phyloP scores from a whole-genome alignment of 2,888 invertebrate species.

The Eretmocerus hayati region DNA sequence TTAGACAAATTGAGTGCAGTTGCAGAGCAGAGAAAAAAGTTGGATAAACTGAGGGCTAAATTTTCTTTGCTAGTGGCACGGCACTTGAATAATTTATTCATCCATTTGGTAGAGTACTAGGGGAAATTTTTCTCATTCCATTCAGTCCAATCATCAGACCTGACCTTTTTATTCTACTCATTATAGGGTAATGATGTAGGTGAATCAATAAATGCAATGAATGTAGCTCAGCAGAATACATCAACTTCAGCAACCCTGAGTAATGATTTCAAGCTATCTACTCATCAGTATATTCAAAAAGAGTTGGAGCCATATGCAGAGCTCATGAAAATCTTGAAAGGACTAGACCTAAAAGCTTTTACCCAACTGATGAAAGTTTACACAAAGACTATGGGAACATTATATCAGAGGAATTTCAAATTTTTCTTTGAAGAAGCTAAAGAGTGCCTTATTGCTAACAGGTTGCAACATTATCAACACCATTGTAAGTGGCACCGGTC shows the following conservation, averaged over 20 bases:
- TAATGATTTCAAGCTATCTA: slow-evolving; percentile 62
- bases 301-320: slow-evolving; percentile 83
- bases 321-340: slow-evolving; percentile 86
- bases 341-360: slow-evolving; percentile 78
- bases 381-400: slow-evolving; percentile 72
- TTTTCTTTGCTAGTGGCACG: slow-evolving; percentile 79
- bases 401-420: slow-evolving; percentile 80
- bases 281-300: slow-evolving; percentile 73
- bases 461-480: slow-evolving; percentile 27
- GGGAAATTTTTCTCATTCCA: not conserved
- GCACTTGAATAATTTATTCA: slow-evolving; percentile 90
- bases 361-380: slow-evolving; percentile 76
- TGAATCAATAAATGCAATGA: slow-evolving; percentile 45
- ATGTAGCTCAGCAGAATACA: slow-evolving; percentile 4
- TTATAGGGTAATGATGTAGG: slow-evolving; percentile 62
- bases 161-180: slow-evolving; percentile 12
- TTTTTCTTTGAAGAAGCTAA: slow-evolving; percentile 69
- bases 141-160: not conserved
- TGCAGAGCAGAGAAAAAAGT: slow-evolving; percentile 70
- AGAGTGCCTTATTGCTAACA: slow-evolving; percentile 37
- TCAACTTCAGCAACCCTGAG: slow-evolving; percentile 28
- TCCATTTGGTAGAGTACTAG: slow-evolving; percentile 63
- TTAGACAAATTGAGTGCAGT: slow-evolving; percentile 60
- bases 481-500: slow-evolving; percentile 17
- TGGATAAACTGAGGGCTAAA: slow-evolving; percentile 69